A percentile compares a stretch with the other conserved stretches of the same genome.
These are phyloP conservation scores for Diadumene lineata DNA, from an alignment of 92 coral and sea anemone species.

Conservation along the genomic window DNA sequence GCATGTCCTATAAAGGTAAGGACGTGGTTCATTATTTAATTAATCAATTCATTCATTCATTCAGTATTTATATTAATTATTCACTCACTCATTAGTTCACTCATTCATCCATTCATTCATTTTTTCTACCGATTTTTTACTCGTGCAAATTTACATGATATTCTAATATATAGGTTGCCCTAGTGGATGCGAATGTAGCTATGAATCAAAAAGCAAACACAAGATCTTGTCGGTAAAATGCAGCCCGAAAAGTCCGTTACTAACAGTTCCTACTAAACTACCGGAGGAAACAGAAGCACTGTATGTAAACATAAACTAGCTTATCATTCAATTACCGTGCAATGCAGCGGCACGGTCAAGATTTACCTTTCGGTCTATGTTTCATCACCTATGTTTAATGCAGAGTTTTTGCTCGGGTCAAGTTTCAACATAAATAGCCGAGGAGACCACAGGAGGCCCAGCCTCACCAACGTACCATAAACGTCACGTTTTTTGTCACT, in stretches of 20 bases:
- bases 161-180: slow-evolving; percentile 57
- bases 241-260: slow-evolving; percentile 26
- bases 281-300: slow-evolving; percentile 53
- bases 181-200: slow-evolving; percentile 56
- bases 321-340: neutral
- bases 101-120: neutral
- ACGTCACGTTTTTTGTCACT: too few relatives aligned
- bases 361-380: too few relatives aligned
- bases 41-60: too few relatives aligned
- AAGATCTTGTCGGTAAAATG: slow-evolving; percentile 41
- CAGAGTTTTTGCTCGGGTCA: too few relatives aligned
- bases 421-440: too few relatives aligned
- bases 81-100: too few relatives aligned
- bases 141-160: neutral
- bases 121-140: neutral
- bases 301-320: slow-evolving; percentile 32
- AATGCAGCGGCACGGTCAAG: neutral
- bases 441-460: too few relatives aligned
- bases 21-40: too few relatives aligned
- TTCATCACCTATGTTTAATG: too few relatives aligned
- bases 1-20: too few relatives aligned
- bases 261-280: slow-evolving; percentile 47
- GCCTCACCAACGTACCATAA: too few relatives aligned
- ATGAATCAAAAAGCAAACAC: slow-evolving; percentile 26
- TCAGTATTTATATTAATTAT: too few relatives aligned